Percentiles rank a stretch among this genome's conserved stretches.
phyloP scores from a whole-genome alignment of 2,113 vertebrate species.

The Gallinago media region DNA sequence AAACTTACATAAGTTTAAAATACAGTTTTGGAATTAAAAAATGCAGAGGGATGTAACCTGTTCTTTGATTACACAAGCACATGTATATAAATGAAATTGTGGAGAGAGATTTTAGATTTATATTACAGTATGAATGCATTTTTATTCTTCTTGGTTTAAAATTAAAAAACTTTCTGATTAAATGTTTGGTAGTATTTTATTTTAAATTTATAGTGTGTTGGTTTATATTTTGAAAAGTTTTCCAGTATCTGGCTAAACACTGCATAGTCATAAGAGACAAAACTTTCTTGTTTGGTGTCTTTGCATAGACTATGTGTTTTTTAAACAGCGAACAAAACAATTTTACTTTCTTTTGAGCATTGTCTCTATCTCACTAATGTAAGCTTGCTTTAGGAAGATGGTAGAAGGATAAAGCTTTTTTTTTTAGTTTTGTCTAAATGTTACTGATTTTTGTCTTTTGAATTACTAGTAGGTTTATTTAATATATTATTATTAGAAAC shows the following conservation, averaged over 20 bases:
- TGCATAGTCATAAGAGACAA: rapidly evolving
- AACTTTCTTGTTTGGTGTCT: neutral
- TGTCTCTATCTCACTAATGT: neutral
- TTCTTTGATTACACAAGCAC: neutral
- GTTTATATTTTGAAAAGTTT: neutral
- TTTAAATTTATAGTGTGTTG: neutral
- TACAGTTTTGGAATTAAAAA: neutral
- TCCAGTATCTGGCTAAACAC: neutral
- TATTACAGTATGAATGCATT: neutral
- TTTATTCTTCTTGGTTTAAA: neutral
- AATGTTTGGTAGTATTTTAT: neutral
- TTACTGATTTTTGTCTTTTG: neutral
- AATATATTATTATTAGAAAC: neutral
- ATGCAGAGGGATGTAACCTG: neutral
- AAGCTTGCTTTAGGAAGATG: neutral
- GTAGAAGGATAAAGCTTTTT: neutral
- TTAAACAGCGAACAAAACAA: neutral
- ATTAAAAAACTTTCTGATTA: neutral
- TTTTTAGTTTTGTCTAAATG: neutral
- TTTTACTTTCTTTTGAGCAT: neutral
- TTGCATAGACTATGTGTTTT: neutral
- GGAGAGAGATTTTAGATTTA: neutral
- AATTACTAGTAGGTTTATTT: neutral
- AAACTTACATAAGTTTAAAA: neutral
- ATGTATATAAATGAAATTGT: neutral